phyloP scores from a whole-genome alignment of 2,113 vertebrate genomes.

The Cnemophilus loriae region DNA sequence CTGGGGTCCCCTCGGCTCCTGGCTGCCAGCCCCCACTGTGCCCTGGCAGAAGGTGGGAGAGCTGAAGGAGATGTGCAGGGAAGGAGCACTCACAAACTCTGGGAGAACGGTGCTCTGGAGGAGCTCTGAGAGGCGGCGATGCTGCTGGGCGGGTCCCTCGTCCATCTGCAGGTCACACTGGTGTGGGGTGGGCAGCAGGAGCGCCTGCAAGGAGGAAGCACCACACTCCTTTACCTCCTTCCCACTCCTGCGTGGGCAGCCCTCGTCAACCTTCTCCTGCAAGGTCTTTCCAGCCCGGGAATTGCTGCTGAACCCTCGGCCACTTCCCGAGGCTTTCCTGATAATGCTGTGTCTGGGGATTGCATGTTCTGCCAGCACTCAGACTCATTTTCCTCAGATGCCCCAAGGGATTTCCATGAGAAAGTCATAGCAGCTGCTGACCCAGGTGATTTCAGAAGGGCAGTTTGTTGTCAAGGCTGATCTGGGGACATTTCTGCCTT shows the following conservation, averaged over 20 bases:
- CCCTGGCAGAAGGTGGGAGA: not conserved
- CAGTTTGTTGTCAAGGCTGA: not conserved
- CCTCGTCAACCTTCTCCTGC: not conserved
- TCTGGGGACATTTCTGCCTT: not conserved
- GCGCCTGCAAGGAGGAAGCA: conserved; percentile 61
- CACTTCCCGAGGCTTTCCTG: not conserved
- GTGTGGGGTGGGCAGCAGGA: conserved; percentile 76
- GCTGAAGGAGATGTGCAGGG: not conserved
- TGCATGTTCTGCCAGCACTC: not conserved
- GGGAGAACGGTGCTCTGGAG: conserved; percentile 78
- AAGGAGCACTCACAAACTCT: conserved; percentile 81
- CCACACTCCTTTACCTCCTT: not conserved
- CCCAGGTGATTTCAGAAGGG: not conserved
- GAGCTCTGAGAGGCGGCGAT: conserved; percentile 68
- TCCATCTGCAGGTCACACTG: conserved; percentile 77
- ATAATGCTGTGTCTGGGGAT: not conserved
- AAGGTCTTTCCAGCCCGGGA: not conserved
- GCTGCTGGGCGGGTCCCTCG: conserved; percentile 69
- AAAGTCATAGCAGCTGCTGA: not conserved
- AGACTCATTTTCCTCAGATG: not conserved
- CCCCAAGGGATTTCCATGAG: not conserved
- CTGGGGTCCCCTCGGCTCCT: not conserved
- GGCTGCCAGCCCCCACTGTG: not conserved
- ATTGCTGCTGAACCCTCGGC: not conserved
- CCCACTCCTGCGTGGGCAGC: not conserved